Evolutionary conservation across 2,113 vertebrate species (phyloP), one percentile per base, ranked within the genome.

Genomic region (Megaceryle torquata): DNA sequence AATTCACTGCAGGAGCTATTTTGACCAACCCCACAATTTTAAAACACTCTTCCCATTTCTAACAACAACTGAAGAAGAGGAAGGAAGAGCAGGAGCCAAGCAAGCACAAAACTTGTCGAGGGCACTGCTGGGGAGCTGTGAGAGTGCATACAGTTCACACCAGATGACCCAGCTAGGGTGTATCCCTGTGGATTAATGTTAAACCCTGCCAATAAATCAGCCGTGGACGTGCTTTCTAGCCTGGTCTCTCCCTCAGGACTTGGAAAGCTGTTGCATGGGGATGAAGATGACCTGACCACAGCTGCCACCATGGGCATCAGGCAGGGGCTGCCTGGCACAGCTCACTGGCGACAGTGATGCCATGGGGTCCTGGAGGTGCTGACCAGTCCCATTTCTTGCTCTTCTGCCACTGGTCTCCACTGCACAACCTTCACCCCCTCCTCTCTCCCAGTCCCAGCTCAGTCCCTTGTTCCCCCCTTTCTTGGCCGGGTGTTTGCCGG

Each of bases 351-450:
- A 35, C 51, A 61, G 60, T 5, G 1, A 16, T 24, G 43, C 33
- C 2, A 0, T 1, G 0, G 25, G 15, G 22, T 31, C 68, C 37
- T 0, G 0, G 25, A n/a, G 56, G 19, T 22, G 29, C 60, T 61
- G 67, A 44, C 11, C 3, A 1, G 13, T 43, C 54, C 54, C 33
- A 12, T 44, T 5, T 41, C 43, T 29, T 46, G 10, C 14, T 56
- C 39, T 59, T 50, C 17, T 64, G 54, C 46, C 29, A 1, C 61
- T 22, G 43, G 31, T 41, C 25, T 75, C 51, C 18, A 5, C 2
- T 9, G 19, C 67, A 57, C 13, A 6, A 35, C 54, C 37, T 44
- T 53, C 70, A 37, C 0, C 4, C 65, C 20, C 61, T 56, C 88
- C 88, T 64, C 0, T 0, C 46, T 67, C 53, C 54, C 0, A 0